Base-by-base conservation (phyloP, 2,113 vertebrate genomes). In the Albula goreensis region DNA sequence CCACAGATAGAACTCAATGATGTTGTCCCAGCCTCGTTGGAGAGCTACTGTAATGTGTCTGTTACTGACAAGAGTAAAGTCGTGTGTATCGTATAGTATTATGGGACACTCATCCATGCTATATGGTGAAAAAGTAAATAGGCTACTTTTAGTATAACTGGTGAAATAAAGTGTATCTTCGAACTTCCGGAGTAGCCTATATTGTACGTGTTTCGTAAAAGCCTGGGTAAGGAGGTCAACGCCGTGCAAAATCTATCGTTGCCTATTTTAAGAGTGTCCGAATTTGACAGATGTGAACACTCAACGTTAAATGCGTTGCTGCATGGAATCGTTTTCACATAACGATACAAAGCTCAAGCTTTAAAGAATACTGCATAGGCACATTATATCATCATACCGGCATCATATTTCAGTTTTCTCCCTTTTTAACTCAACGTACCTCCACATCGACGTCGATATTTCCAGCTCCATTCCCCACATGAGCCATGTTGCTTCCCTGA, bases 401-500 rank as follows among this genome's bases (percentile, higher is more conserved):
- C 41, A 48, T 80, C 78, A 80, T 50, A 80, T 80, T 80, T 50
- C 78, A 80, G 17, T 49, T 48, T 50, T 48, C 17, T 80, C 41
- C 78, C 48, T 80, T 48, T 80, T 80, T 17, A 50, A 17, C 41
- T 80, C 17, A 19, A 53, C 74, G 50, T 53, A 85, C 83, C 83
- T 85, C 70, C 70, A 74, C 83, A 78, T 85, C 83, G 22, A 78
- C 50, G 51, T 85, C 70, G 6, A 51, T 49, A 78, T 78, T 52
- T 53, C 83, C 83, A 53, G 83, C 66, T 56, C 83, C 70, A 31
- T 85, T 85, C 25, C 74, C 41, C 51, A 50, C 83, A 56, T 78
- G n/a, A 78, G 83, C 60, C 83, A 85, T 85, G 74, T 2, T 25
- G 82, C 9, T 49, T 83, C 57, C 12, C 66, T 53, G 83, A 77